Base-by-base conservation (phyloP, 1,140 invertebrate species). In the Lysiphlebus fabarum region DNA sequence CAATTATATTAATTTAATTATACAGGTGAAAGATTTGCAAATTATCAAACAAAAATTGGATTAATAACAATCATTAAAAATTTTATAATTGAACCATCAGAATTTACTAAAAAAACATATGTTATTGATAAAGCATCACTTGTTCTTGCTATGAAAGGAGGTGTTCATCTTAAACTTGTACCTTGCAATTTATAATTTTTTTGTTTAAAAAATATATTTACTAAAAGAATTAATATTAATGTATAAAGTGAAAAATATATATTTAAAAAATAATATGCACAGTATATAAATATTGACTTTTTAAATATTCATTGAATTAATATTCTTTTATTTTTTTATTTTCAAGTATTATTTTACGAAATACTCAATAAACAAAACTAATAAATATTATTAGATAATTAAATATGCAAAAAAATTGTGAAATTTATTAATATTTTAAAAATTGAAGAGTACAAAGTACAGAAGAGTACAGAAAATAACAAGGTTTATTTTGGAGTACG, bases 221-320 rank as follows among this genome's bases (percentile, higher is more conserved):
- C 17, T n/a, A n/a, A n/a, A n/a, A n/a, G n/a, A 26, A 26, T 26
- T 4, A 63, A 59, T 70, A 71, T 6, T 70, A 82, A 0, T 65
- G 68, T 45, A 72, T 78, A 56, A 65, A 72, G 7, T 68, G 63
- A 17, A 77, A 79, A 0, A 14, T 67, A 11, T 66, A 71, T 26
- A 4, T 0, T 53, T 80, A n/a, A 61, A 80, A 36, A 26, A 26
- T 26, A 26, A 26, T 26, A 26, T 26, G 17, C 17, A 26, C 17
- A 26, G 17, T 2, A 26, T 26, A 26, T 26, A 26, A 26, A 26
- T 4, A 26, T 26, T 26, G 1, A 26, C 4, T 26, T 26, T 1
- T 26, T 26, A 26, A 26, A 26, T 26, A 26, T 26, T 26, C 17
- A 26, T 26, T 26, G 17, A 26, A 26, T 26, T 26, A 26, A 2